Evolutionary conservation across 2,113 vertebrate species (phyloP).

Genomic region (Pseudopipra pipra): DNA sequence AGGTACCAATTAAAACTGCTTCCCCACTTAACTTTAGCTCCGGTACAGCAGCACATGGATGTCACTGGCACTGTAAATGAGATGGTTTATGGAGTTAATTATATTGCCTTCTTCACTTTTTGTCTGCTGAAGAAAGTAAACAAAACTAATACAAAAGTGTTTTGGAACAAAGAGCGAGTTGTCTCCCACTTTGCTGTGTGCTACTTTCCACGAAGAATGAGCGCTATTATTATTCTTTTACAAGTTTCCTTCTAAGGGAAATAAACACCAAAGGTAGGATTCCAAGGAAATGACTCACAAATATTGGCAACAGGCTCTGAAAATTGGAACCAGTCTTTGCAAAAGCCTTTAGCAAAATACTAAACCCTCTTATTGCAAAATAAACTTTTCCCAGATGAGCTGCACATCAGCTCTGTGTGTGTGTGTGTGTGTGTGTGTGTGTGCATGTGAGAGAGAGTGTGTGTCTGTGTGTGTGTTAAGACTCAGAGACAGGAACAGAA

Average conservation of each 20-base stretch:
- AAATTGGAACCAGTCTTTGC: slow-evolving; percentile 75
- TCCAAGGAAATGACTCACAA: slow-evolving; percentile 88
- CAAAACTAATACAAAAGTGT: slow-evolving; percentile 65
- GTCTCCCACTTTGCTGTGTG: slow-evolving; percentile 60
- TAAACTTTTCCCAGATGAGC: slow-evolving; percentile 58
- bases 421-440: not conserved
- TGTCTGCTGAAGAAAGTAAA: slow-evolving; percentile 61
- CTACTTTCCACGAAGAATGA: slow-evolving; percentile 67
- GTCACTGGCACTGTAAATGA: not conserved
- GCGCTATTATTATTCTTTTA: slow-evolving; percentile 76
- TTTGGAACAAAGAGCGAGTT: slow-evolving; percentile 75
- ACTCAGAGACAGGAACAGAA: not conserved
- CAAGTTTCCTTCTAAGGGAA: slow-evolving; percentile 90
- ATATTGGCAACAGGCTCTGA: slow-evolving; percentile 76
- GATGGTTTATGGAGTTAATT: slow-evolving; percentile 26
- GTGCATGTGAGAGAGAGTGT: not conserved
- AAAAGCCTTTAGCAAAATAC: slow-evolving; percentile 51
- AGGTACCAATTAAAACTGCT: slow-evolving; percentile 8
- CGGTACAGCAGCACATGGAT: not conserved
- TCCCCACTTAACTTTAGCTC: slow-evolving; percentile 3
- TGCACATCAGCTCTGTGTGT: not conserved
- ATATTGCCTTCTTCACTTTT: not conserved
- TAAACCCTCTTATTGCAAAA: slow-evolving; percentile 56
- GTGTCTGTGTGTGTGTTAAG: not conserved
- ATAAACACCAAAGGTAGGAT: slow-evolving; percentile 88